These are phyloP conservation scores for Coccyzus lansbergi DNA, from an alignment of 2,797 vertebrate genomes.

Conservation along the genomic window DNA sequence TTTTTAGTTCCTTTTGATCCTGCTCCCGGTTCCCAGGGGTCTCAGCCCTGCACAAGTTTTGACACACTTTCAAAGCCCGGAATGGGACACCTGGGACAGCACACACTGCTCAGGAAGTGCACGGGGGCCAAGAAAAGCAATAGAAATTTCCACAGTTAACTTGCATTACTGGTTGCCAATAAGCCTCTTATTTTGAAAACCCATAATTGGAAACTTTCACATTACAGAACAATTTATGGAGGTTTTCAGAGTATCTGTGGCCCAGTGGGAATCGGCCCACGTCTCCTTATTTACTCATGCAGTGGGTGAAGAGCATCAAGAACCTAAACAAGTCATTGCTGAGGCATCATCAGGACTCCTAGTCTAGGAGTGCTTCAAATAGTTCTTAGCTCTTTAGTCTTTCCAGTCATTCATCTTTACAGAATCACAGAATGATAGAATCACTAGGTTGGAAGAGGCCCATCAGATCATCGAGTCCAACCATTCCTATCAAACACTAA, in stretches of 20 bases:
- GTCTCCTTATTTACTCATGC: neutral
- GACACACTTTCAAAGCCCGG: constrained; percentile 82
- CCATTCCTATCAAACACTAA: too few species aligned
- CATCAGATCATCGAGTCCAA: too few species aligned
- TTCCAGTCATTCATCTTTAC: neutral
- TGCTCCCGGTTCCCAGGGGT: constrained; percentile 72
- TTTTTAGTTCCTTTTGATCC: constrained; percentile 17
- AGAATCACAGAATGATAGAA: too few species aligned
- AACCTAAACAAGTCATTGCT: neutral
- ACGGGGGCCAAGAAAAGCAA: constrained; percentile 87
- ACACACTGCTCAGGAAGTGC: constrained; percentile 80
- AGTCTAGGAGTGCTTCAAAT: neutral
- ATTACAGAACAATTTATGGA: constrained; percentile 65
- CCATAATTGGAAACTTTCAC: constrained; percentile 69
- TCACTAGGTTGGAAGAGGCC: too few species aligned
- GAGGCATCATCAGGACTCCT: neutral
- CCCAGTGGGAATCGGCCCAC: constrained; percentile 13
- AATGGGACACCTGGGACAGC: constrained; percentile 86
- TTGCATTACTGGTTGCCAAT: constrained; percentile 75
- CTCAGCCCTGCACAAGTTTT: constrained; percentile 78
- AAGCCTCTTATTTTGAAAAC: constrained; percentile 70
- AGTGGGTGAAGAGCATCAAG: constrained; percentile 7
- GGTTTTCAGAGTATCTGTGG: constrained; percentile 26
- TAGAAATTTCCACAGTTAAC: constrained; percentile 85
- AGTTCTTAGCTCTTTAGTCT: neutral